Percentiles rank a stretch among this genome's conserved stretches.
These are phyloP conservation scores for Malurus melanocephalus DNA, from an alignment of 2,113 vertebrate species.

Conservation along the genomic window DNA sequence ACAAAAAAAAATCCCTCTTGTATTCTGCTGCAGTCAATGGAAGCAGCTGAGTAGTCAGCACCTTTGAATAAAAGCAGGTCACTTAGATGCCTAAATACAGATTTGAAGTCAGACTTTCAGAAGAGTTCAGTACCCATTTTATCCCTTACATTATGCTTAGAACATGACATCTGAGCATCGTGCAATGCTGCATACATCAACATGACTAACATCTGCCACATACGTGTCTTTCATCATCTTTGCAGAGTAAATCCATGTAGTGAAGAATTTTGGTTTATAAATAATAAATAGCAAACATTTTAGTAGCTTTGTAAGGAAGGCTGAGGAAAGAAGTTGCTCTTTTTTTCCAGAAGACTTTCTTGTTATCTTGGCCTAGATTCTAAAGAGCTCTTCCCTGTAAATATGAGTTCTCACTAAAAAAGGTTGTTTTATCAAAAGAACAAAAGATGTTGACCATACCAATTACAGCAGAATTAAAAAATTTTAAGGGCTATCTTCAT, in stretches of 20 bases:
- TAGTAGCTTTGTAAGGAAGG: neutral
- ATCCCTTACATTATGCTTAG: neutral
- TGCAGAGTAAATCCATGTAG: neutral
- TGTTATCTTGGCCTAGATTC: neutral
- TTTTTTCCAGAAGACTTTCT: neutral
- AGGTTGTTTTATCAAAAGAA: neutral
- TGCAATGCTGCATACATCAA: neutral
- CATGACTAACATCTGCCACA: neutral
- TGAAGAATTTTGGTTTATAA: neutral
- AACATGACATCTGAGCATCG: neutral
- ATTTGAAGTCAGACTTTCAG: conserved; percentile 23
- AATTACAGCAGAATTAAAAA: neutral
- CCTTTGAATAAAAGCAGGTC: conserved; percentile 42
- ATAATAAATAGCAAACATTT: neutral
- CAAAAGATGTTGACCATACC: neutral
- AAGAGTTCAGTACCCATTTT: neutral
- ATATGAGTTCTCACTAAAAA: neutral
- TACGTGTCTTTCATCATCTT: neutral
- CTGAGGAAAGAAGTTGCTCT: neutral
- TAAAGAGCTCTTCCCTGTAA: neutral
- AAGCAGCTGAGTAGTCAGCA: conserved; percentile 30
- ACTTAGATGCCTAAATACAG: conserved; percentile 43
- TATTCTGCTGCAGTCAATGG: conserved; percentile 9
- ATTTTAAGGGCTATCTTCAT: neutral
- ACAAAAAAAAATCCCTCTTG: neutral